Conservation (phyloP, 1,140 invertebrate genomes). For the Orchesella cincta region DNA sequence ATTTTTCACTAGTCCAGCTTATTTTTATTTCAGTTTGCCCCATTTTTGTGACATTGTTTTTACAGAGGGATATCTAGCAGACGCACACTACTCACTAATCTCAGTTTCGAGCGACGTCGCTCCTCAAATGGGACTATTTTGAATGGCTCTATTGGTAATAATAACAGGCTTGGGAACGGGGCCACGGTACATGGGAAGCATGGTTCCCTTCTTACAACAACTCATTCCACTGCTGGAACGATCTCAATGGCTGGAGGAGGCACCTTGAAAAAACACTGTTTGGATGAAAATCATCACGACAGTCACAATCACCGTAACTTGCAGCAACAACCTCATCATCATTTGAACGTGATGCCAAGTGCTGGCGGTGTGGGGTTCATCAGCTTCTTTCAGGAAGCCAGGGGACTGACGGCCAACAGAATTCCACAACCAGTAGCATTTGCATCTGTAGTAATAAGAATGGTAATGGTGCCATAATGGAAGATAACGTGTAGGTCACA, state of each 20-base stretch:
- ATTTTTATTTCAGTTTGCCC: constrained; percentile 25
- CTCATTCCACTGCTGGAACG: constrained; percentile 17
- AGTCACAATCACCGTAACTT: neutral
- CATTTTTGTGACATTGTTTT: constrained; percentile 32
- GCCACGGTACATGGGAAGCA: constrained; percentile 14
- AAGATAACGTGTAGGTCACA: constrained; percentile 29
- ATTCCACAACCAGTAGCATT: neutral
- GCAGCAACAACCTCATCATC: constrained; percentile 25
- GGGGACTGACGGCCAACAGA: neutral
- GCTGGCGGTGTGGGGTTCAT: neutral
- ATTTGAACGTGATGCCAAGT: constrained; percentile 18
- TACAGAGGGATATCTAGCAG: constrained; percentile 40
- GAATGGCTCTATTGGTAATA: constrained; percentile 30
- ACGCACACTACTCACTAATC: constrained; percentile 43
- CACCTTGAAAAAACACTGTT: neutral
- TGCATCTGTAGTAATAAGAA: constrained; percentile 24
- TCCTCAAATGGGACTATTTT: constrained; percentile 31
- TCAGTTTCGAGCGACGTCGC: constrained; percentile 44
- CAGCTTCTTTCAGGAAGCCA: constrained; percentile 1
- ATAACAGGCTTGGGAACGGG: constrained; percentile 24
- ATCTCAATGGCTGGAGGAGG: neutral
- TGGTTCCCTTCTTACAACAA: constrained; percentile 2
- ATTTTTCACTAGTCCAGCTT: constrained; percentile 12
- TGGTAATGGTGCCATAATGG: constrained; percentile 26
- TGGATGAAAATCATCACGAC: constrained; percentile 2